Percentiles rank a stretch among this genome's conserved stretches.
Evolutionary conservation across 2,888 invertebrate species (phyloP).

Genomic region (Parelbella ahira): DNA sequence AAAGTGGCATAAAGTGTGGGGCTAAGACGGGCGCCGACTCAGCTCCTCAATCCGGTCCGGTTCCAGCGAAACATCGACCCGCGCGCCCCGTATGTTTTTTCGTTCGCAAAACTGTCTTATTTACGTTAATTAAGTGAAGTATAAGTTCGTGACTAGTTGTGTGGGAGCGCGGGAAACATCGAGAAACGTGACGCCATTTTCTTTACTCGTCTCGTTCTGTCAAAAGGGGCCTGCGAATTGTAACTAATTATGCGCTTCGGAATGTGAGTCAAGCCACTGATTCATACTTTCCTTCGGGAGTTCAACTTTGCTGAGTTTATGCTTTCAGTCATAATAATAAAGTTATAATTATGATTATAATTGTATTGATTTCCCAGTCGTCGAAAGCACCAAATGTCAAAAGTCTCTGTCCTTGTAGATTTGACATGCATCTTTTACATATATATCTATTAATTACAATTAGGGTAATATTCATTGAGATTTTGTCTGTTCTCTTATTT

Average conservation of each 20-base stretch:
- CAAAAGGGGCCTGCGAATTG: slow-evolving; percentile 25
- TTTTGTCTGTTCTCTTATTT: too few species aligned
- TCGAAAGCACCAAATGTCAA: too few species aligned
- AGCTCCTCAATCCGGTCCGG: slow-evolving; percentile 58
- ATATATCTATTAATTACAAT: too few species aligned
- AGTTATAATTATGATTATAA: not conserved
- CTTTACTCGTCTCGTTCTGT: slow-evolving; percentile 41
- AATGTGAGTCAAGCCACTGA: not conserved
- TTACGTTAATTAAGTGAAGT: slow-evolving; percentile 80
- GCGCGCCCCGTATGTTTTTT: slow-evolving; percentile 58
- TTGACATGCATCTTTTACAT: too few species aligned
- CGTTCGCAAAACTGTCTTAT: slow-evolving; percentile 74
- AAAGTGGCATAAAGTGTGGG: slow-evolving; percentile 63
- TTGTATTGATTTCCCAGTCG: too few species aligned
- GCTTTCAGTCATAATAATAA: slow-evolving; percentile 7
- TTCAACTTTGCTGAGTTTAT: too few species aligned
- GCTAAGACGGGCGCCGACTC: slow-evolving; percentile 43
- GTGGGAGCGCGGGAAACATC: slow-evolving; percentile 51
- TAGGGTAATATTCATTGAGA: too few species aligned
- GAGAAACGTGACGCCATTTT: slow-evolving; percentile 53
- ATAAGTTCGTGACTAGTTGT: slow-evolving; percentile 78
- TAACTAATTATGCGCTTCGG: slow-evolving; percentile 19
- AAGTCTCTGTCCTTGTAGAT: too few species aligned
- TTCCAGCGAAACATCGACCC: slow-evolving; percentile 59
- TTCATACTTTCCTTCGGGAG: slow-evolving; percentile 1